Evolutionary conservation across 2,888 invertebrate genomes (phyloP), one percentile per base, ranked within the genome.

Genomic region (Machimus atricapillus): DNA sequence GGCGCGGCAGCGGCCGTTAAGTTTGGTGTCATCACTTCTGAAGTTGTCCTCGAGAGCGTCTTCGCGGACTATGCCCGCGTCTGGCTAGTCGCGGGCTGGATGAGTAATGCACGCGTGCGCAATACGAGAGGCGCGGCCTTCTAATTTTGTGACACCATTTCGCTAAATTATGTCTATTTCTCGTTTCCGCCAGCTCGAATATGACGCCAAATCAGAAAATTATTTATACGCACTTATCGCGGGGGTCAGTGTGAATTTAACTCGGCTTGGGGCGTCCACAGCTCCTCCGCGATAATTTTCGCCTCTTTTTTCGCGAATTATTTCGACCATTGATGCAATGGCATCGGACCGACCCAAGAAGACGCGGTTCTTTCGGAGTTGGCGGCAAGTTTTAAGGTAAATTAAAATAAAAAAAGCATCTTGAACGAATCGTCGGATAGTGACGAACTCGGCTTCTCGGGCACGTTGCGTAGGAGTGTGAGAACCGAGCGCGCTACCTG

Each of bases 31-130:
- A 79, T 79, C 78, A 78, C 23, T 19, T 46, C 43, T 46, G 0
- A 27, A 66, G 66, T 19, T 23, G 66, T 23, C 66, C 66, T 66
- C 66, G 8, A 16, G 16, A 27, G 27, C 27, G 66, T 52, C 52
- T 52, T 52, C 52, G 52, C 52, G 52, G 52, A 19, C 66, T 66
- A 9, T 66, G 66, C 12, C 52, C 52, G 19, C 79, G 79, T 79
- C 79, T 79, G 23, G 27, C 12, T 27, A 66, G 66, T 66, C 27
- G 52, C 7, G 9, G 27, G 58, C 23, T 58, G 14, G 58, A 82
- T 82, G 66, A 82, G 82, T 66, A 82, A 82, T 58, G 14, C 40
- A 58, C 82, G 82, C 82, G 58, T 82, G 82, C 82, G 82, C 52
- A 82, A 66, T 79, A 7, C n/a, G 66, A 58, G 34, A 31, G 27